Evolutionary conservation across 2,888 invertebrate genomes (phyloP), one percentile per base, ranked within the genome.

Genomic region (Pocota personata): DNA sequence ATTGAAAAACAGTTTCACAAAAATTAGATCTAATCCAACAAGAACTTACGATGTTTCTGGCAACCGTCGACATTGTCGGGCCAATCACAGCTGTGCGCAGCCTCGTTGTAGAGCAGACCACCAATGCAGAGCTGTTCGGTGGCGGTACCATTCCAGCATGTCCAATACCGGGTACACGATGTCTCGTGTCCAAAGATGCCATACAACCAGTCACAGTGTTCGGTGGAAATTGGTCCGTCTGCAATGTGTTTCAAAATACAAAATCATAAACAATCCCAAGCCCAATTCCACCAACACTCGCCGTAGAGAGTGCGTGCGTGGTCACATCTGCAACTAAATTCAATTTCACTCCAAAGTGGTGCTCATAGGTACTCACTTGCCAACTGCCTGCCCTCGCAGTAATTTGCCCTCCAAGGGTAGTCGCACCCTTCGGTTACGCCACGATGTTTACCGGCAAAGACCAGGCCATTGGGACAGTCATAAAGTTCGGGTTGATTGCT

Each of bases 161-260:
- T 97, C 97, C 97, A 98, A 92, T 97, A 98, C 60, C 97, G 94
- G 3, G 97, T 98, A 93, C 98, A 98, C 0, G 97, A 97, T 0
- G 97, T 97, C 93, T 97, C 97, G 92, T 98, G 98, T 0, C 97
- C 97, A 93, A 97, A 97, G 91, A 98, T 97, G 57, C 98, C 98
- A 92, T 97, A 98, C 88, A 97, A 93, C 97, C 97, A 98, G 92
- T 97, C 97, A 90, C 98, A 98, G 90, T 97, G 97, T 89, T 97
- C 97, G 1, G 95, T 95, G 62, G 95, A 95, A 88, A 97, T 95
- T 40, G 97, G 97, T 12, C 96, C 95, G 92, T 98, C 97, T 97
- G 92, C 24, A 84, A 84, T 75, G 79, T 57, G 48, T 80, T 52
- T 14, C 19, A 40, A 86, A 77, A 77, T 76, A 86, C 75, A 80